Evolutionary conservation across 2,888 invertebrate species (phyloP), one percentile per base, ranked within the genome.

Genomic region (Drosophila neonasuta): DNA sequence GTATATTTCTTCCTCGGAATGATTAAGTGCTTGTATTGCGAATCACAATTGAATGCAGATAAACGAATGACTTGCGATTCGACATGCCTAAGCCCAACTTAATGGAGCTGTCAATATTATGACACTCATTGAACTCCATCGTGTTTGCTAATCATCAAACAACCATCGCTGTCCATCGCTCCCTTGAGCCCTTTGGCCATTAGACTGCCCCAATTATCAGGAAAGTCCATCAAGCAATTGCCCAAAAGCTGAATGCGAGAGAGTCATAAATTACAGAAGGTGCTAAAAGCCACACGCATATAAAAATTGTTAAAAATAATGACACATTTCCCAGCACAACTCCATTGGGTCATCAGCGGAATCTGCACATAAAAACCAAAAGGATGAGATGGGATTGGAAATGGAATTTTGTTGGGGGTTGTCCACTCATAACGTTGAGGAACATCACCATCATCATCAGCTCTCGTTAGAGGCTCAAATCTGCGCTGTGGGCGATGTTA

Each of bases 401-500:
- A 30, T 42, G 66, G 54, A 66, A 54, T n/a, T 65, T 24, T 24
- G 1, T 6, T 24, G 24, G 76, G 57, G 46, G 68, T 49, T 39
- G 54, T 44, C 44, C 54, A 55, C 54, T 55, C 54, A 55, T 44
- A 55, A 44, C 67, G 39, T 55, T 36, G 45, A 61, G 48, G 60
- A 51, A 20, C 60, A 57, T 59, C 59, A 44, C 54, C 67, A 34
- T 56, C 59, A 44, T 57, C 67, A 34, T 56, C 60, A 46, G 36
- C 24, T 62, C 68, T 76, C 86, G 86, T 80, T 84, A 84, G 68
- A 84, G 84, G 84, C 84, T 59, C 80, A 82, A 80, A 86, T 86
- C 86, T 82, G 81, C 81, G 79, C 81, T 69, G 62, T 76, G 81
- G 81, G 81, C 87, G 57, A 81, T 85, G 85, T 87, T 79, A 77